These are phyloP conservation scores for Hydractinia echinata DNA, from an alignment of 30 jellyfish, hydroid and myxozoan genomes.

Conservation along the genomic window DNA sequence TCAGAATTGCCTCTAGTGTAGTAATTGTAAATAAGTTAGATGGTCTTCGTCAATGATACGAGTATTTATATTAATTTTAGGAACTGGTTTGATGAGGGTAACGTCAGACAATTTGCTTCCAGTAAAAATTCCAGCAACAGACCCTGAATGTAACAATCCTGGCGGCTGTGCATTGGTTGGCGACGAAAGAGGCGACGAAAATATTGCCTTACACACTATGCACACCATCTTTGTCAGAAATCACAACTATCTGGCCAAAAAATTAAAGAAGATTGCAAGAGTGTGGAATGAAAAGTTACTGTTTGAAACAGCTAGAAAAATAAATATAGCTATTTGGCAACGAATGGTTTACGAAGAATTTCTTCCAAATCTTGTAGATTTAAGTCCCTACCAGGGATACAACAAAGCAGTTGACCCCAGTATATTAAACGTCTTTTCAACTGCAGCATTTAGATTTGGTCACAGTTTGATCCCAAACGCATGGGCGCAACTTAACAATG, in stretches of 20 bases:
- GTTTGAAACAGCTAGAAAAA: too few species aligned
- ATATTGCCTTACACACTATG: slow-evolving; percentile 17
- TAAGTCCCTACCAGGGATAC: slow-evolving; percentile 25
- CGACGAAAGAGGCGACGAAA: slow-evolving; percentile 29
- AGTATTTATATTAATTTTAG: background rate
- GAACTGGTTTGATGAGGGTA: slow-evolving; percentile 10
- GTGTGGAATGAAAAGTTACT: slow-evolving; percentile 5
- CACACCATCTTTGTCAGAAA: slow-evolving; percentile 32
- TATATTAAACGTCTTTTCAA: background rate
- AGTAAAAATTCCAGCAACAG: background rate
- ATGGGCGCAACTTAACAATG: slow-evolving; percentile 3
- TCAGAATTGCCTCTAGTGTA: background rate
- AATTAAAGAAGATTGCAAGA: background rate
- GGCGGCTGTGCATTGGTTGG: slow-evolving; percentile 43
- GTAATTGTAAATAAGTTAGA: too few species aligned
- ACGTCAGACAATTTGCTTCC: background rate
- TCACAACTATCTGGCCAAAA: background rate
- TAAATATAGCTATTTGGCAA: background rate
- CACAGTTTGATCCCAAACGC: slow-evolving; percentile 24
- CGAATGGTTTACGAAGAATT: slow-evolving; percentile 21
- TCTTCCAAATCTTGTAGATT: slow-evolving; percentile 5
- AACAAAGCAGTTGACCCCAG: slow-evolving; percentile 20
- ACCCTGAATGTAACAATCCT: background rate
- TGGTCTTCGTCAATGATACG: too few species aligned
- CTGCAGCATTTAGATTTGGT: too few species aligned